These are phyloP conservation scores for Galemys pyrenaicus DNA, from an alignment of 2,113 vertebrate genomes.

Conservation along the genomic window DNA sequence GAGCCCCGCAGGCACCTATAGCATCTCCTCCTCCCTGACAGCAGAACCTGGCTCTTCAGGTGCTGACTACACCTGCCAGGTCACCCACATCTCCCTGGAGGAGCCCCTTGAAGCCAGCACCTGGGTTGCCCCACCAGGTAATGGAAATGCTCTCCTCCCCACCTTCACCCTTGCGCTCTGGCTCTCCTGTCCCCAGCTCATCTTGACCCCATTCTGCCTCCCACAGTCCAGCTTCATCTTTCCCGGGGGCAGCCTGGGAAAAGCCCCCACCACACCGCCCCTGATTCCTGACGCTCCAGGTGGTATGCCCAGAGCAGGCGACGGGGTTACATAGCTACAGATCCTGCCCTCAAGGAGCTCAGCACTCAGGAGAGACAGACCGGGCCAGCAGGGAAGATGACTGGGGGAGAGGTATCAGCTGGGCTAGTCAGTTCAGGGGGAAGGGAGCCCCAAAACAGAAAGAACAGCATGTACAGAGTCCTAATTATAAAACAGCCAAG, in stretches of 20 bases:
- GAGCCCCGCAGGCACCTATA: constrained; percentile 86
- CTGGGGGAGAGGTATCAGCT: not conserved
- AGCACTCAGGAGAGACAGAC: not conserved
- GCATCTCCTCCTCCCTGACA: constrained; percentile 85
- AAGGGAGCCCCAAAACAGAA: not conserved
- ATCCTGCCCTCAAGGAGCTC: not conserved
- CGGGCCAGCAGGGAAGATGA: not conserved
- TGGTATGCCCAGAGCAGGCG: not conserved
- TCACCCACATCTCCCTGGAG: constrained; percentile 84
- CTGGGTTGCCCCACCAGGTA: constrained; percentile 71
- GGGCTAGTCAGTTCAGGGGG: not conserved
- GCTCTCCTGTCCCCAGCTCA: not conserved
- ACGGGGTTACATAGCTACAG: not conserved
- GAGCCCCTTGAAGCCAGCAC: constrained; percentile 64
- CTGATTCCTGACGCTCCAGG: not conserved
- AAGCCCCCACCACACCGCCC: not conserved
- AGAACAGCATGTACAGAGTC: not conserved
- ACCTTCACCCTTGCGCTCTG: not conserved
- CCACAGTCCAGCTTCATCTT: not conserved
- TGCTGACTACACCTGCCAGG: constrained; percentile 86
- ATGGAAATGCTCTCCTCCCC: not conserved
- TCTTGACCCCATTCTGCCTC: not conserved
- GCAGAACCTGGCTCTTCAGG: constrained; percentile 71
- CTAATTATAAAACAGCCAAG: not conserved
- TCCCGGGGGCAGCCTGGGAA: not conserved